Conservation (phyloP, 1,140 invertebrate genomes). For the Pseudomyrmex pallidus region DNA sequence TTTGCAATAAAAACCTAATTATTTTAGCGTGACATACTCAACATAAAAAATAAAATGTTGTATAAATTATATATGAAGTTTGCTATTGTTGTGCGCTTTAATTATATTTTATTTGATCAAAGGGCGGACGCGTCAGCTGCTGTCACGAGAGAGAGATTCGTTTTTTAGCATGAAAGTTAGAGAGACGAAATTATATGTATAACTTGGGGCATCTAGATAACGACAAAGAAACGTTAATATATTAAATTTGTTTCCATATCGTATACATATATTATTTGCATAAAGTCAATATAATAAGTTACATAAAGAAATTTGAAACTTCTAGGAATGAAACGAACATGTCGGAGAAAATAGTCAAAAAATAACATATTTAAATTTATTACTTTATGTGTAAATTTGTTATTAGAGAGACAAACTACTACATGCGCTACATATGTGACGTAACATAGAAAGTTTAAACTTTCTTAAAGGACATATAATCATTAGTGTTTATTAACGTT, state of each 20-base stretch:
- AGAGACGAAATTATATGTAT: not conserved
- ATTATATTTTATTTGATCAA: conserved; percentile 47
- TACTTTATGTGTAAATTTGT: too few species aligned
- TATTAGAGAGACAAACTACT: too few species aligned
- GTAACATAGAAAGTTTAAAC: too few species aligned
- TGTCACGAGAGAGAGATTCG: not conserved
- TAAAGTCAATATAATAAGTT: not conserved
- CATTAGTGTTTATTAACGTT: too few species aligned
- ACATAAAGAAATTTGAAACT: conserved; percentile 1
- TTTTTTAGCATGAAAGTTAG: not conserved
- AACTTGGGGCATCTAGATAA: not conserved
- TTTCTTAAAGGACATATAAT: too few species aligned
- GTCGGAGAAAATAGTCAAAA: too few species aligned
- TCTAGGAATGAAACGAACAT: not conserved
- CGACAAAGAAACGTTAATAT: not conserved
- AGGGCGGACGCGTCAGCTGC: not conserved
- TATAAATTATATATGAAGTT: conserved; percentile 19
- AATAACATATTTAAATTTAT: too few species aligned
- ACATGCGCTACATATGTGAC: too few species aligned
- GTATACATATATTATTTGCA: not conserved
- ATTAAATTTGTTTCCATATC: too few species aligned
- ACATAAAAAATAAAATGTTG: conserved; percentile 17
- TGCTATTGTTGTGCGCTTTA: conserved; percentile 32
- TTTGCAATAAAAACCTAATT: conserved; percentile 51
- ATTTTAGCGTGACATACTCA: conserved; percentile 4